phyloP scores from a whole-genome alignment of 2,797 vertebrate genomes.

The Poeciliopsis turneri region DNA sequence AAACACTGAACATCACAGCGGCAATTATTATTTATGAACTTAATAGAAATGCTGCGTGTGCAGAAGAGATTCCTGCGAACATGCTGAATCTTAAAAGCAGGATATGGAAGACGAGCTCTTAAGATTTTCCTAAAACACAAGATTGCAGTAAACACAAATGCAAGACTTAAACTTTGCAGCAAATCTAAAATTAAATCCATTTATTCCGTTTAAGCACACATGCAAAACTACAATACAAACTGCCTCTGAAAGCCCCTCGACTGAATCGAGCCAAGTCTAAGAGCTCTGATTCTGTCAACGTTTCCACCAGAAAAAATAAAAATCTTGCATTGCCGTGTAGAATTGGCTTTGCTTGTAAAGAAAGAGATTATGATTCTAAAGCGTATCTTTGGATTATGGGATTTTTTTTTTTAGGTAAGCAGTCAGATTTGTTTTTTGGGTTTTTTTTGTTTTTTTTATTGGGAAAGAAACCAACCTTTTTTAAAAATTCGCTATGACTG shows the following conservation, averaged over 20 bases:
- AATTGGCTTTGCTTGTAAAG: constrained; percentile 2
- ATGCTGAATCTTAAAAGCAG: background rate
- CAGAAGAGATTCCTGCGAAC: background rate
- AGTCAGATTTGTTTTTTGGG: background rate
- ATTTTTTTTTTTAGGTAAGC: constrained; percentile 8
- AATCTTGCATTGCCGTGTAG: background rate
- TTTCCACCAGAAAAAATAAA: constrained; percentile 1
- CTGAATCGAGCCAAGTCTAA: constrained; percentile 14
- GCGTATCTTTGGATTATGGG: constrained; percentile 8
- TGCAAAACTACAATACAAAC: constrained; percentile 18
- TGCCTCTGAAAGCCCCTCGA: constrained; percentile 12
- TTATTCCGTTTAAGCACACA: constrained; percentile 14
- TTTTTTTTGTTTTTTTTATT: constrained; percentile 16
- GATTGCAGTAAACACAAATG: constrained; percentile 43
- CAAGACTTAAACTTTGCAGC: constrained; percentile 5
- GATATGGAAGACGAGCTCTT: constrained; percentile 22
- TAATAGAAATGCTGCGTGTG: constrained; percentile 12
- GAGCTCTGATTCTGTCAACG: constrained; percentile 6
- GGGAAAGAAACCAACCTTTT: constrained; percentile 11
- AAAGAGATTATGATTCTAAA: constrained; percentile 11
- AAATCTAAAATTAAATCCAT: constrained; percentile 11
- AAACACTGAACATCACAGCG: constrained; percentile 3
- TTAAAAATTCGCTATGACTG: constrained; percentile 1
- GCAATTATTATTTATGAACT: constrained; percentile 3
- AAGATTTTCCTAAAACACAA: constrained; percentile 25